Evolutionary conservation across 53 echinoderm and acorn worm genomes (phyloP).

Genomic region (Arbacia lixula): DNA sequence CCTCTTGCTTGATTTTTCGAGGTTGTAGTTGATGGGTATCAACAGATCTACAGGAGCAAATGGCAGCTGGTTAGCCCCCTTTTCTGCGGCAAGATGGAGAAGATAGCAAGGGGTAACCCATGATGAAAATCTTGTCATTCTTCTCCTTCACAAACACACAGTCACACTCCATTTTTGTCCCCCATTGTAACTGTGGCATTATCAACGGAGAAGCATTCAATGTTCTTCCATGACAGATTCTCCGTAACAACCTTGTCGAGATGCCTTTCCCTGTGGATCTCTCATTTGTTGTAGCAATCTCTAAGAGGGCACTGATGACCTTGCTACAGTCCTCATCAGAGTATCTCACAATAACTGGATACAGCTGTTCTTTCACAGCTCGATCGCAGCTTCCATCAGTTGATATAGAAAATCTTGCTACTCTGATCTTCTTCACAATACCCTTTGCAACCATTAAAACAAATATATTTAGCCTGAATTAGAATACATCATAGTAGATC

Average conservation of each 20-base stretch:
- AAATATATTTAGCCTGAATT: too few relatives aligned
- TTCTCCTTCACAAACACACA: slow-evolving; percentile 25
- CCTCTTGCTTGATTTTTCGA: slow-evolving; percentile 39
- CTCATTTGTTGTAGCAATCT: slow-evolving; percentile 53
- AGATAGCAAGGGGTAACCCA: slow-evolving; percentile 33
- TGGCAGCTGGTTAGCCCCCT: slow-evolving; percentile 25
- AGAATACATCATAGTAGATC: too few relatives aligned
- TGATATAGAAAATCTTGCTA: slow-evolving; percentile 48
- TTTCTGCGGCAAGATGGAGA: slow-evolving; percentile 44
- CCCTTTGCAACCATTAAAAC: neutral
- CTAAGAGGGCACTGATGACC: slow-evolving; percentile 53
- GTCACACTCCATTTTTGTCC: slow-evolving; percentile 3
- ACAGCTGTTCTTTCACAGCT: slow-evolving; percentile 46
- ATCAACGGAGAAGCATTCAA: slow-evolving; percentile 17
- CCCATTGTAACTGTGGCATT: slow-evolving; percentile 38
- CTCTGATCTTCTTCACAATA: slow-evolving; percentile 41
- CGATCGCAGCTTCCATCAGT: slow-evolving; percentile 52
- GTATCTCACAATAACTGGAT: slow-evolving; percentile 43
- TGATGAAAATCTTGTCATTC: slow-evolving; percentile 24
- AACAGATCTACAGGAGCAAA: slow-evolving; percentile 31
- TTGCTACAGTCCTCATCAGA: slow-evolving; percentile 25
- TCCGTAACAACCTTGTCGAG: slow-evolving; percentile 4
- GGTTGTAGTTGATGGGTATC: neutral
- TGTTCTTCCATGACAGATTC: slow-evolving; percentile 9
- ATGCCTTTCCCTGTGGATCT: slow-evolving; percentile 61